Evolutionary conservation across 2,113 vertebrate genomes (phyloP), one percentile per base, ranked within the genome.

Genomic region (Catharus fuscescens): DNA sequence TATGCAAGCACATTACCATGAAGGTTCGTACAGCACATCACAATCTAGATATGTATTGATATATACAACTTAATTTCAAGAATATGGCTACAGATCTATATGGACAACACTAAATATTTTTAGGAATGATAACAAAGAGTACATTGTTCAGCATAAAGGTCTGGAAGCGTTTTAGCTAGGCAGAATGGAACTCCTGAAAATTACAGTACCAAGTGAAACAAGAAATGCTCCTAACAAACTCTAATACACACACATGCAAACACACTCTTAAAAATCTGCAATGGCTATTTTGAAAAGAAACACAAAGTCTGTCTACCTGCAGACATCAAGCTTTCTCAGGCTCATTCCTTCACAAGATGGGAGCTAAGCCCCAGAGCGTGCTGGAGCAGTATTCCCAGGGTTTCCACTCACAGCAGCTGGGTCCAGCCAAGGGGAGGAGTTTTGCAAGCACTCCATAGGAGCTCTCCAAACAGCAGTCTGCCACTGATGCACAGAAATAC

Each of bases 351-450:
- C 62, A 56, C 0, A 5, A 29, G n/a, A 31, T 1, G 2, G 36
- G 34, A 84, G 23, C 44, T 5, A 28, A 44, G 26, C 38, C 29
- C 62, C 0, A 2, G 18, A 34, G 34, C 6, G 26, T 0, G 0
- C 45, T 83, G 28, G 12, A 82, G 57, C 32, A 45, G 5, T 6
- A 47, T 47, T 67, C 28, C 28, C 64, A 73, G 21, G 45, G 67
- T 25, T 86, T 61, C 52, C 52, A 31, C 28, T 60, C 31, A 25
- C 18, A 66, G 66, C n/a, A 70, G 2, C 18, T 31, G 38, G 19
- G 61, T 25, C 53, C 5, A 13, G 25, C 28, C 25, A n/a, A 6
- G 7, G 11, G 13, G 14, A 60, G 6, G 21, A 67, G 11, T 6
- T 18, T 60, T 74, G 7, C 32, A 48, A 52, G 24, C 53, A 36